Evolutionary conservation across 2,113 vertebrate genomes (phyloP).

Genomic region (Hemicordylus capensis): DNA sequence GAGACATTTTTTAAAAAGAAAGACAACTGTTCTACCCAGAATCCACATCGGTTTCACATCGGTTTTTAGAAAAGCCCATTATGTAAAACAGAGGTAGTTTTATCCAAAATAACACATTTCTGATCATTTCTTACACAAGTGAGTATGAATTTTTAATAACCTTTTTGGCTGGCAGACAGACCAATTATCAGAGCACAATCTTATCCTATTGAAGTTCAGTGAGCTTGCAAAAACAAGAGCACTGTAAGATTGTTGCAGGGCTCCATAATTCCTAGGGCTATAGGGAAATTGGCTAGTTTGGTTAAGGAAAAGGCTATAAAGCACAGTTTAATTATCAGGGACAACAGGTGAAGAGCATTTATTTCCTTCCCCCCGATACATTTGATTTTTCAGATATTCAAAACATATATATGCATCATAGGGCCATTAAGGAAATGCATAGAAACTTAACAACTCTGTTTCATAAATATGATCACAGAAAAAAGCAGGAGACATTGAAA

Average conservation of each 20-base stretch:
- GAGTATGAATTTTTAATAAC: not conserved
- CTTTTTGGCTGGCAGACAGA: not conserved
- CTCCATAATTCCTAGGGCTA: not conserved
- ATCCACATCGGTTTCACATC: accelerated
- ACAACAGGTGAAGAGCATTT: not conserved
- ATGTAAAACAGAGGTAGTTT: not conserved
- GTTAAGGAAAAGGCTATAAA: not conserved
- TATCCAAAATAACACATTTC: not conserved
- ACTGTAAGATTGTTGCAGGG: not conserved
- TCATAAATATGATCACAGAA: slow-evolving; percentile 1
- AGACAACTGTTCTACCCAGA: too few relatives aligned
- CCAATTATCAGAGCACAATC: not conserved
- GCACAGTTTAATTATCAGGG: not conserved
- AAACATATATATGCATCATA: accelerated
- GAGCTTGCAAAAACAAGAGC: not conserved
- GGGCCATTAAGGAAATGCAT: slow-evolving; percentile 10
- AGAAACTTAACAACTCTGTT: not conserved
- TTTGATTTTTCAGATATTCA: not conserved
- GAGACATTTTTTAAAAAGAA: not conserved
- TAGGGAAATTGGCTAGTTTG: not conserved
- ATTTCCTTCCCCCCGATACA: not conserved
- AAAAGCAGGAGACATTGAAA: slow-evolving; percentile 28
- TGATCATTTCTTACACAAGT: not conserved
- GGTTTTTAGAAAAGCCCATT: accelerated
- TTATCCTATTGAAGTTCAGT: not conserved